phyloP scores from a whole-genome alignment of 2,113 vertebrate species.

The Nycticebus coucang region DNA sequence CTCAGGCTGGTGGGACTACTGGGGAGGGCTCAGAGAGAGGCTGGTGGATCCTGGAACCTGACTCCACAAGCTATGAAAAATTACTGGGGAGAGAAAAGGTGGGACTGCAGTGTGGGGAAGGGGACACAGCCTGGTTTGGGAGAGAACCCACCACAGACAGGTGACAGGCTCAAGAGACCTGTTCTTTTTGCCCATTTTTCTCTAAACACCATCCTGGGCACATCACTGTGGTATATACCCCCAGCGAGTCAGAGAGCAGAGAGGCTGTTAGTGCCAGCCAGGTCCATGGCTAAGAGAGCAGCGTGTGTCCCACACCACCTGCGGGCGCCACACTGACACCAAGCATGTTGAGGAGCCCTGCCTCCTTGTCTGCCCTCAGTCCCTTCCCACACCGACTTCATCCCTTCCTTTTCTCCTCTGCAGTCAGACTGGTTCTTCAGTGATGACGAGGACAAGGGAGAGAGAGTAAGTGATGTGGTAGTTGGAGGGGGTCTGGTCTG shows the following conservation, averaged over 20 bases:
- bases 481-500: background rate
- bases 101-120: background rate
- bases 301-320: background rate
- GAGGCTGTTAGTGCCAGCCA: background rate
- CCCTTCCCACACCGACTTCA: fast-evolving
- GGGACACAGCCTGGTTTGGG: background rate
- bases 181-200: background rate
- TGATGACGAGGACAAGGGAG: constrained; percentile 93
- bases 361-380: background rate
- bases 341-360: background rate
- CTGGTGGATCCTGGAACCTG: background rate
- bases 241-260: fast-evolving
- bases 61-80: background rate
- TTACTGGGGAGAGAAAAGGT: background rate
- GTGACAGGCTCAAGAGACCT: background rate
- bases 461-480: constrained; percentile 87
- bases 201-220: fast-evolving
- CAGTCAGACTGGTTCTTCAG: constrained; percentile 96
- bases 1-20: background rate
- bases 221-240: background rate
- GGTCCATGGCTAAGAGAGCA: no score
- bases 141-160: background rate
- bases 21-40: background rate
- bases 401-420: constrained; percentile 37
- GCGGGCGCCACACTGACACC: background rate